Base-by-base conservation (phyloP, 2,888 invertebrate species). In the Geophilus truncorum region DNA sequence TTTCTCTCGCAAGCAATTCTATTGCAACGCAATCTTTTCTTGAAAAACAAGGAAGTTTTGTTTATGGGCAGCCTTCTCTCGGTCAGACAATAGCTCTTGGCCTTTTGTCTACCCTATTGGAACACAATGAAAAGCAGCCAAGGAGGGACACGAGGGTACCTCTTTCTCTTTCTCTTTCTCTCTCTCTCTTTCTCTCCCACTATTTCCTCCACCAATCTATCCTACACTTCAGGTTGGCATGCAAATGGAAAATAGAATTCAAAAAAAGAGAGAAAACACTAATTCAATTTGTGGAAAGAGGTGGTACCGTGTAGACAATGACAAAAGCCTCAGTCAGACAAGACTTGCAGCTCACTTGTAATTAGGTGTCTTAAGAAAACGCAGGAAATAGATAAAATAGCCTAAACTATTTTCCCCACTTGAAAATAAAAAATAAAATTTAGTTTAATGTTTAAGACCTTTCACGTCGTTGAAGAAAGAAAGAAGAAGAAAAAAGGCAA, bases 1-100 rank as follows among this genome's bases (percentile, higher is more conserved):
- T 25, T 28, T 28, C 28, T 15, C 62, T 25, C 9, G 12, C 62
- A 62, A 12, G 62, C 62, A 62, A 25, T 62, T 62, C 62, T 62
- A 62, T 62, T 62, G 62, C 62, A 62, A 62, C 23, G 62, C 62
- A 62, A 62, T 62, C 62, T 62, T 62, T 62, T 62, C 62, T 62
- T 62, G 62, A 62, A 62, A 62, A 62, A 62, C 62, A 62, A 62
- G 62, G 62, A 28, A 62, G 62, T 62, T 62, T 62, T 62, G 62
- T 62, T 62, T 62, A 62, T 62, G 62, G 62, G 12, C 62, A 62
- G 62, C 62, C 62, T 62, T 62, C 62, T 62, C 62, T 62, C 62
- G 62, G 62, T 62, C 62, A 62, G 62, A 62, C 62, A 62, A 62
- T 62, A 62, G 62, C 62, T 62, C 62, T 62, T 62, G 62, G 62